Conservation (phyloP, 2,113 vertebrate genomes). For the Chunga burmeisteri region DNA sequence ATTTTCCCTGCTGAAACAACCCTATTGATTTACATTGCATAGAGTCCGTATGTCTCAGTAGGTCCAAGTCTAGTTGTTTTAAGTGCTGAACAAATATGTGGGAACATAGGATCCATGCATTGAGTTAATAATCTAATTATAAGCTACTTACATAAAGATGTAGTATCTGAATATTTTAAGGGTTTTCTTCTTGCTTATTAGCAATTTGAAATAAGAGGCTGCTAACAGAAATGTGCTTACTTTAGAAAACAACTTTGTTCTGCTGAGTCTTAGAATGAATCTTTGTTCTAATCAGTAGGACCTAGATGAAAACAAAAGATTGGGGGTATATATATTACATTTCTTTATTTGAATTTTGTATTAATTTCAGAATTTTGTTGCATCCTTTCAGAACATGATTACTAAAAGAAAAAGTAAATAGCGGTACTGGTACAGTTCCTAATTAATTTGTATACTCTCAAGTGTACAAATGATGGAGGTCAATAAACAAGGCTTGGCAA, state of each 20-base stretch:
- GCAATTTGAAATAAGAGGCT: not conserved
- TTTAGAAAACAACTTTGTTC: not conserved
- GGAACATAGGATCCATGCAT: not conserved
- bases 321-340: not conserved
- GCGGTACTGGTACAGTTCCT: not conserved
- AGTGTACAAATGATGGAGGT: not conserved
- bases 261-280: not conserved
- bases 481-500: not conserved
- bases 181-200: not conserved
- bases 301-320: not conserved
- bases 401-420: not conserved
- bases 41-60: not conserved
- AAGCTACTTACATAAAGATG: not conserved
- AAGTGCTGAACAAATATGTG: not conserved
- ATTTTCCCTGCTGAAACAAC: not conserved
- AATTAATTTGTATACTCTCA: not conserved
- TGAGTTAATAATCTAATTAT: not conserved
- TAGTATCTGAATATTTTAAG: not conserved
- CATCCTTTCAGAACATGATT: not conserved
- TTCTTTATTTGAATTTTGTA: not conserved
- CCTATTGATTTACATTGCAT: not conserved
- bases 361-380: not conserved
- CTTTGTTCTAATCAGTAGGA: not conserved
- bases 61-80: not conserved
- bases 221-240: not conserved